Evolutionary conservation across 2,888 invertebrate genomes (phyloP), one percentile per base, ranked within the genome.

Genomic region (Protophormia terraenovae): DNA sequence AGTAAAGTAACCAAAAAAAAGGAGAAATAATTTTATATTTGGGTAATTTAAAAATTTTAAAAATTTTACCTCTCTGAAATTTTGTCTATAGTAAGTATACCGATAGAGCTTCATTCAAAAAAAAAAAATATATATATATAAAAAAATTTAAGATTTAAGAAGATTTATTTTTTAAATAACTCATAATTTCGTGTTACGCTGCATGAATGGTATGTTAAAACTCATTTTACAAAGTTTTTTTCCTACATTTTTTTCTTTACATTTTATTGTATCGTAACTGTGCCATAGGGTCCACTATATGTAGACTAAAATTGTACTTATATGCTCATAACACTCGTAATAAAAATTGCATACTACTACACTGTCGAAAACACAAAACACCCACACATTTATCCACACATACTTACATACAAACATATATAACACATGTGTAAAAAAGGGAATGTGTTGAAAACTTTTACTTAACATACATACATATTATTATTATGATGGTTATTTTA

Each of bases 231-330:
- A 50, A 60, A 60, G 14, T 73, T 50, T 60, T 35, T 50, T 62
- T 66, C 32, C 12, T n/a, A n/a, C n/a, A 1, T 53, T 50, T 47
- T 29, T 62, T 29, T 71, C 29, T 24, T 50, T 10, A 19, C 19
- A n/a, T 41, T 69, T 58, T 58, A 45, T 67, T 60, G 29, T 47
- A 77, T 24, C 14, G 14, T 71, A 76, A 75, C 55, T 79, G 38
- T 71, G 62, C 79, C 55, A 75, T 64, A 12, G 69, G 83, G 69
- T 79, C 75, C 41, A 75, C 69, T 69, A 75, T 58, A 78, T 38
- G 10, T 38, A 79, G 75, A 67, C 73, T 41, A 38, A 72, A 55
- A 67, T 47, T 84, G 55, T 75, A 60, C 55, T 76, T 79, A 29
- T 64, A 22, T 19, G 35, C 47, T 79, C 55, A 79, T 71, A 75